These are phyloP conservation scores for Drosophila asahinai DNA, from an alignment of 1,140 invertebrate genomes.

Conservation along the genomic window DNA sequence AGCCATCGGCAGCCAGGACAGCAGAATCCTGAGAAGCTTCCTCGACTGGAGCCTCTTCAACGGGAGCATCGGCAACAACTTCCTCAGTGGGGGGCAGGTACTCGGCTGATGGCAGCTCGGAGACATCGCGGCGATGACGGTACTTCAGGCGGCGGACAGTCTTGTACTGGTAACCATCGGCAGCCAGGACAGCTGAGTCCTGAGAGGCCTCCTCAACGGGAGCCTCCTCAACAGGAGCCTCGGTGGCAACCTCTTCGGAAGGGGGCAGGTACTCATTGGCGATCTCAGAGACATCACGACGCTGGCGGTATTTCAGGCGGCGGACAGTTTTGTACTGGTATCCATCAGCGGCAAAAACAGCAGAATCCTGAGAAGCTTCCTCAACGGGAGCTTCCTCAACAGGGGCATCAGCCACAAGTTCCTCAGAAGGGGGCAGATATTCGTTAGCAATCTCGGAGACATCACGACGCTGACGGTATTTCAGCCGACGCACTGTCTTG, in stretches of 20 bases:
- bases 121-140: slow-evolving; percentile 62
- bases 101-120: slow-evolving; percentile 42
- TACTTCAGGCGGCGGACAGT: slow-evolving; percentile 63
- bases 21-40: slow-evolving; percentile 45
- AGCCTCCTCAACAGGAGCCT: slow-evolving; percentile 12
- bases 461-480: slow-evolving; percentile 71
- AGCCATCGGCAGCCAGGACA: slow-evolving; percentile 54
- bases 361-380: slow-evolving; percentile 38
- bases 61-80: slow-evolving; percentile 2
- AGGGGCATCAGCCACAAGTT: slow-evolving; percentile 11
- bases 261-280: slow-evolving; percentile 59
- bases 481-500: slow-evolving; percentile 64
- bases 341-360: slow-evolving; percentile 52
- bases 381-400: slow-evolving; percentile 14
- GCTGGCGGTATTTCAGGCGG: slow-evolving; percentile 57
- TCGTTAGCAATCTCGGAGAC: slow-evolving; percentile 63
- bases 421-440: slow-evolving; percentile 59
- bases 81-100: slow-evolving; percentile 49
- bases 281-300: slow-evolving; percentile 63
- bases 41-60: slow-evolving; percentile 21
- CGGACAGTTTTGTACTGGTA: slow-evolving; percentile 69
- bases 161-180: slow-evolving; percentile 66
- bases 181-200: slow-evolving; percentile 41
- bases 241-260: slow-evolving; percentile 33
- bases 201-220: slow-evolving; percentile 20